These are phyloP conservation scores for Synanthedon formicaeformis DNA, from an alignment of 2,888 invertebrate genomes.

Conservation along the genomic window DNA sequence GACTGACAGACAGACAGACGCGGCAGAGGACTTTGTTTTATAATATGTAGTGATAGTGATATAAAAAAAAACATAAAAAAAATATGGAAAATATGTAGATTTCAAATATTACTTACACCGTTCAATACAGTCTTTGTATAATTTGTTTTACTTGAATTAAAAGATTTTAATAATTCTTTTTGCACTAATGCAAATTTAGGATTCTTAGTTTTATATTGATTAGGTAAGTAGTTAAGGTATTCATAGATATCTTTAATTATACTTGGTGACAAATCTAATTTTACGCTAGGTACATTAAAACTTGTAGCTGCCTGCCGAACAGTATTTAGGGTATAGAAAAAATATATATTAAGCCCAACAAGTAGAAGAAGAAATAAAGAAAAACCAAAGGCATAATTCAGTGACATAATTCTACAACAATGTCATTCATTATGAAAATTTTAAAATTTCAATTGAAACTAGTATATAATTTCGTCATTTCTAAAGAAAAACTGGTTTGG, in stretches of 20 bases:
- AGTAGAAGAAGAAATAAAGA: slow-evolving; percentile 50
- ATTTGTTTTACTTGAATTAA: slow-evolving; percentile 37
- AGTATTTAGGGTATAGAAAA: slow-evolving; percentile 49
- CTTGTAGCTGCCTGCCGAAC: slow-evolving; percentile 25
- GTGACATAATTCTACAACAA: slow-evolving; percentile 31
- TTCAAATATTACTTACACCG: slow-evolving; percentile 31
- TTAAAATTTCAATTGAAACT: too few species aligned
- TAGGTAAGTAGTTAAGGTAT: slow-evolving; percentile 48
- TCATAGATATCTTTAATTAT: slow-evolving; percentile 48
- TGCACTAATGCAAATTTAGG: slow-evolving; percentile 35
- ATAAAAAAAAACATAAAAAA: too few species aligned
- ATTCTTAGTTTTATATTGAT: slow-evolving; percentile 43
- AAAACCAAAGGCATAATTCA: slow-evolving; percentile 59
- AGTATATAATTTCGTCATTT: too few species aligned
- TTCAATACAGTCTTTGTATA: slow-evolving; percentile 31
- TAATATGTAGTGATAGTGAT: too few species aligned
- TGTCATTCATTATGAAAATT: too few species aligned
- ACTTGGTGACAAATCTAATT: slow-evolving; percentile 31
- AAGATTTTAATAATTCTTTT: slow-evolving; percentile 37
- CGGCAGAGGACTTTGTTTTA: too few species aligned
- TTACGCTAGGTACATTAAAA: slow-evolving; percentile 31
- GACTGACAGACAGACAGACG: too few species aligned
- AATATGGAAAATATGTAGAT: background rate
- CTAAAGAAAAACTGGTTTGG: too few species aligned
- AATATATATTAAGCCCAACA: slow-evolving; percentile 53